Percentiles rank a stretch among this genome's conserved stretches.
These are phyloP conservation scores for Oreocharis arfaki DNA, from an alignment of 2,113 vertebrate species.

Conservation along the genomic window DNA sequence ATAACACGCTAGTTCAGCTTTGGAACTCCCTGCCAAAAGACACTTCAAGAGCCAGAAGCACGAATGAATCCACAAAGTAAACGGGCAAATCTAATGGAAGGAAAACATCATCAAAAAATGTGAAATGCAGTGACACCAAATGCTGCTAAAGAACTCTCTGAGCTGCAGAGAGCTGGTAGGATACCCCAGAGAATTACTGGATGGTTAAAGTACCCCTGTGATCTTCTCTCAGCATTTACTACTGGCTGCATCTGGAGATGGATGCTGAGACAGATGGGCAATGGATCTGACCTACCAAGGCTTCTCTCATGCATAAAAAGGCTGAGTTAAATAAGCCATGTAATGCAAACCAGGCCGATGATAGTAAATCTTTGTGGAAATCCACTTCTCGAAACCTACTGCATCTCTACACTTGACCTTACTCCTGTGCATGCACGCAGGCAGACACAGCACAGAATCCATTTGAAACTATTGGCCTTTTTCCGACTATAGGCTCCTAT, in stretches of 20 bases:
- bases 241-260: neutral
- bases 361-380: neutral
- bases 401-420: neutral
- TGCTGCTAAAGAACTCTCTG: neutral
- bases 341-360: neutral
- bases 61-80: neutral
- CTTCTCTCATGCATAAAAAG: neutral
- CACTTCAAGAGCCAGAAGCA: neutral
- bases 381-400: neutral
- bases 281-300: neutral
- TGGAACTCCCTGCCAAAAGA: neutral
- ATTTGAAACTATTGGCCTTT: neutral
- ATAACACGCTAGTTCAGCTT: neutral
- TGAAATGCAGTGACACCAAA: neutral
- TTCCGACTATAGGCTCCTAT: rapidly evolving
- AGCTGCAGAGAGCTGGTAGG: neutral
- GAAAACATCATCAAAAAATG: neutral
- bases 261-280: rapidly evolving
- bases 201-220: neutral
- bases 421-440: too few relatives aligned
- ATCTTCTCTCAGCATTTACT: neutral
- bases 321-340: neutral
- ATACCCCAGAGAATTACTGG: neutral
- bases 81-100: neutral
- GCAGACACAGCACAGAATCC: rapidly evolving